Percentiles rank a stretch among this genome's conserved stretches.
These are phyloP conservation scores for Trinorchestia longiramus DNA, from an alignment of 1,140 invertebrate genomes.

Conservation along the genomic window DNA sequence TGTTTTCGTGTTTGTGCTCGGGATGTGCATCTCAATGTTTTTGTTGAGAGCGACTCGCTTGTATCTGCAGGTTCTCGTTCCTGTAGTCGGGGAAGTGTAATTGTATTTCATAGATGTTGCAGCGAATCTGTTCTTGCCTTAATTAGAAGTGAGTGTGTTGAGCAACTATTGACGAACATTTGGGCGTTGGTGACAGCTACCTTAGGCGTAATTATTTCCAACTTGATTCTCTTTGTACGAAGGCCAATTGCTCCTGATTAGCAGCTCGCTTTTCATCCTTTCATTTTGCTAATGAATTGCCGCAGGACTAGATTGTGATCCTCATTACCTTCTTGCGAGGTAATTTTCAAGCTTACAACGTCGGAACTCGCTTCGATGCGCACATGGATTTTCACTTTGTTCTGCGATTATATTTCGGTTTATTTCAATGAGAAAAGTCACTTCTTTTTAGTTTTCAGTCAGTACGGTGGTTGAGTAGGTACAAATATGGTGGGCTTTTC, in stretches of 20 bases:
- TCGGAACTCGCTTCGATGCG: background rate
- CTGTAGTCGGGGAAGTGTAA: background rate
- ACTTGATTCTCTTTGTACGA: background rate
- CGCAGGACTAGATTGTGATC: background rate
- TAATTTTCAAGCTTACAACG: background rate
- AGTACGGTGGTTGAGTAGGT: background rate
- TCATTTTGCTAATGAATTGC: background rate
- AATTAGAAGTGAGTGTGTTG: background rate
- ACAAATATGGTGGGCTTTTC: background rate
- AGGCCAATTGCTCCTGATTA: background rate
- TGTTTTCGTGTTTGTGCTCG: background rate
- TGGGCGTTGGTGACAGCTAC: background rate
- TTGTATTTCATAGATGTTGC: background rate
- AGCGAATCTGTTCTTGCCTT: background rate
- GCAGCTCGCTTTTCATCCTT: background rate
- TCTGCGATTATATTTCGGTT: background rate
- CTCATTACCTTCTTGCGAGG: background rate
- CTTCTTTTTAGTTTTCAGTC: background rate
- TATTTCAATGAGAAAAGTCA: background rate
- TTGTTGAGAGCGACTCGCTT: background rate
- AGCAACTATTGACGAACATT: constrained; percentile 1
- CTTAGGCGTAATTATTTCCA: background rate
- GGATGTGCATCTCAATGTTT: background rate
- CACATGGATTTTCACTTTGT: background rate
- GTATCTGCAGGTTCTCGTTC: background rate